A percentile compares a stretch with the other conserved stretches of the same genome.
These are phyloP conservation scores for Ormia ochracea DNA, from an alignment of 2,888 invertebrate species.

Conservation along the genomic window DNA sequence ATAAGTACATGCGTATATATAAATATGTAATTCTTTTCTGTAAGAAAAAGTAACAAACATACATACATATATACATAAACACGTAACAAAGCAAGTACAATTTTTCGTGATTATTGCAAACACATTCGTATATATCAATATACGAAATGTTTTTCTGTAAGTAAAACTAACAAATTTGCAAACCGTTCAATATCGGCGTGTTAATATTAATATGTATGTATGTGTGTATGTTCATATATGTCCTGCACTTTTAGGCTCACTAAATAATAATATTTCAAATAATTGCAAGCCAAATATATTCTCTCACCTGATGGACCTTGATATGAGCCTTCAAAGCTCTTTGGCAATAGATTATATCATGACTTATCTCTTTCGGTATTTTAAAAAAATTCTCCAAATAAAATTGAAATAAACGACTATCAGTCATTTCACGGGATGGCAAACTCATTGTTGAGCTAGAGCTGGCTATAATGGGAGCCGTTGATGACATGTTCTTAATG, in stretches of 20 bases:
- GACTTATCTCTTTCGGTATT: constrained; percentile 72
- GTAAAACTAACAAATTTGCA: constrained; percentile 32
- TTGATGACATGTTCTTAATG: constrained; percentile 63
- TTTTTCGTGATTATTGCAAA: too few relatives aligned
- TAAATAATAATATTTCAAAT: constrained; percentile 3
- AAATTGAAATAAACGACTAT: constrained; percentile 64
- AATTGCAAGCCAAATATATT: neutral
- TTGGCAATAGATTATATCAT: constrained; percentile 76
- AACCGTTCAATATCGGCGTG: constrained; percentile 1
- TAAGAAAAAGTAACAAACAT: too few relatives aligned
- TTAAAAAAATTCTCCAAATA: constrained; percentile 71
- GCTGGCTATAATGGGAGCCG: constrained; percentile 58
- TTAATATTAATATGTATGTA: neutral
- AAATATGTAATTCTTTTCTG: too few relatives aligned
- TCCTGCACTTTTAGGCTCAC: constrained; percentile 34
- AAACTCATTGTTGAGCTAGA: constrained; percentile 61
- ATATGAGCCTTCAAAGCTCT: constrained; percentile 72
- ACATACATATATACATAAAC: too few relatives aligned
- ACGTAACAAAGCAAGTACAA: too few relatives aligned
- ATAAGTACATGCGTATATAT: too few relatives aligned
- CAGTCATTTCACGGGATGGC: constrained; percentile 45
- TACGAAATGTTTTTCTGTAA: too few relatives aligned
- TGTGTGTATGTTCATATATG: constrained; percentile 16
- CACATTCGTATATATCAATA: too few relatives aligned
- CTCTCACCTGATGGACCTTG: constrained; percentile 74